phyloP scores from a whole-genome alignment of 2,797 vertebrate genomes.

The Sebastes diaconus region DNA sequence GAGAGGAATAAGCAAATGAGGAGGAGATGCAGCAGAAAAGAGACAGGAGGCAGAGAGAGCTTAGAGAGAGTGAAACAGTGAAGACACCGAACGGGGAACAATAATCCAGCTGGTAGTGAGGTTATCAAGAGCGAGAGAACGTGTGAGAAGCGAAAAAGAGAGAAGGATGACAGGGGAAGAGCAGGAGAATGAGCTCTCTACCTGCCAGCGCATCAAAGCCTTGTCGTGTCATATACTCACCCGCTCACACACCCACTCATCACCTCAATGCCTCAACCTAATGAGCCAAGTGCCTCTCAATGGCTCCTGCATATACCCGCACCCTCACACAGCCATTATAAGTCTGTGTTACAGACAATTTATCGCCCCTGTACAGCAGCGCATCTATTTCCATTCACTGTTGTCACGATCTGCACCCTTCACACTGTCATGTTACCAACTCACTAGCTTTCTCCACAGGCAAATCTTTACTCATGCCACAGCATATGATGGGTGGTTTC shows the following conservation, averaged over 20 bases:
- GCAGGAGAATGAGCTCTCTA: conserved; percentile 69
- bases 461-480: neutral
- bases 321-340: conserved; percentile 53
- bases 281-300: conserved; percentile 78
- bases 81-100: conserved; percentile 44
- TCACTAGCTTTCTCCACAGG: conserved; percentile 18
- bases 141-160: conserved; percentile 46
- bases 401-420: conserved; percentile 49
- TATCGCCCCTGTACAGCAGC: conserved; percentile 37
- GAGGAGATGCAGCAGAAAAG: conserved; percentile 32
- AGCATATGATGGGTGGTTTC: conserved; percentile 4
- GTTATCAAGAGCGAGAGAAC: conserved; percentile 61
- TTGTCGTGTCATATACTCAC: conserved; percentile 62
- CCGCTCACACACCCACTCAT: conserved; percentile 70
- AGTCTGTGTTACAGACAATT: conserved; percentile 38
- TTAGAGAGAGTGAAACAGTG: conserved; percentile 29
- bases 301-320: conserved; percentile 38
- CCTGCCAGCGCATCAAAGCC: conserved; percentile 77
- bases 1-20: conserved; percentile 59
- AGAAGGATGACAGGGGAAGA: conserved; percentile 57
- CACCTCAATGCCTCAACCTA: conserved; percentile 72
- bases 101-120: conserved; percentile 56
- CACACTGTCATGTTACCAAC: conserved; percentile 39
- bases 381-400: conserved; percentile 49
- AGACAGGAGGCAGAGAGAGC: conserved; percentile 33